Conservation (phyloP, 1,140 invertebrate species). For the Parasteatoda tepidariorum region DNA sequence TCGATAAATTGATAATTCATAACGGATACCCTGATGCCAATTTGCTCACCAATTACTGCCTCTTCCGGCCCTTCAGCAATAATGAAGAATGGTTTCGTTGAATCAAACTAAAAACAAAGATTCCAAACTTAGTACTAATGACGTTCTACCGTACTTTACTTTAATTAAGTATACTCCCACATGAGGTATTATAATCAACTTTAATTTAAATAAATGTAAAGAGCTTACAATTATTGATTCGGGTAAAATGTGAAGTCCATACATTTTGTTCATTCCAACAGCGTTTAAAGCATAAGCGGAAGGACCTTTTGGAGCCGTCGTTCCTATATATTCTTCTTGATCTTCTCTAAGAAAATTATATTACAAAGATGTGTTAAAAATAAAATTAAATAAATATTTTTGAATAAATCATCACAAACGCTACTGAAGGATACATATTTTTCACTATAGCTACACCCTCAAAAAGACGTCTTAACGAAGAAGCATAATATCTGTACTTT, state of each 20-base stretch:
- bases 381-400: not conserved
- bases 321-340: constrained; percentile 66
- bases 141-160: no score
- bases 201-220: not conserved
- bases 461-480: no score
- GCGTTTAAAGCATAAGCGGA: constrained; percentile 70
- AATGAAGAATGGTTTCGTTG: constrained; percentile 73
- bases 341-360: constrained; percentile 22
- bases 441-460: no score
- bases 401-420: not conserved
- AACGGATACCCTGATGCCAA: constrained; percentile 72
- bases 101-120: constrained; percentile 68
- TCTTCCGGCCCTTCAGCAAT: constrained; percentile 71
- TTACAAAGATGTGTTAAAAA: no score
- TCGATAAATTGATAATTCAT: constrained; percentile 72
- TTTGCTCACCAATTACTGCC: constrained; percentile 73
- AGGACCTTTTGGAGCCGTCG: constrained; percentile 67
- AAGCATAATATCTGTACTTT: no score
- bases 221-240: constrained; percentile 66
- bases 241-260: constrained; percentile 69
- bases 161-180: no score
- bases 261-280: constrained; percentile 69
- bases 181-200: not conserved
- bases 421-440: no score
- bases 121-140: no score